Percentiles rank a stretch among this genome's conserved stretches.
phyloP scores from a whole-genome alignment of 2,113 vertebrate genomes.

The Gymnocephalus cernua region DNA sequence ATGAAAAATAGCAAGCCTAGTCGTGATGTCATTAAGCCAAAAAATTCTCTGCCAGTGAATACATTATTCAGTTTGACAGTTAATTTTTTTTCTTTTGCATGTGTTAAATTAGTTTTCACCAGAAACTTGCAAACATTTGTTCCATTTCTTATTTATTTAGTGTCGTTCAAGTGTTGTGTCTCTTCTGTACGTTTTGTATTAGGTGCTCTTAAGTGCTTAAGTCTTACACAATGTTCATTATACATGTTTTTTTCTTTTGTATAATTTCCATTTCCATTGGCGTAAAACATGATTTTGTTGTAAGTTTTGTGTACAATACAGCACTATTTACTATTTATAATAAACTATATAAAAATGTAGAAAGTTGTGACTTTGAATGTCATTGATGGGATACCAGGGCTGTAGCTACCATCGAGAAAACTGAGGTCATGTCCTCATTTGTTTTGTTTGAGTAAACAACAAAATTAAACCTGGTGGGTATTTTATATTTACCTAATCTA shows the following conservation, averaged over 20 bases:
- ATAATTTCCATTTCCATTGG: slow-evolving; percentile 71
- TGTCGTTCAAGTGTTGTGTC: slow-evolving; percentile 54
- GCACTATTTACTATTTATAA: slow-evolving; percentile 90
- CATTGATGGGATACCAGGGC: slow-evolving; percentile 8
- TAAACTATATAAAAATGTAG: slow-evolving; percentile 79
- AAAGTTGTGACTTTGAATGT: slow-evolving; percentile 36
- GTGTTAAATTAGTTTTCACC: slow-evolving; percentile 64
- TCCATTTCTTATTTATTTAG: slow-evolving; percentile 82
- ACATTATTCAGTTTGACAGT: slow-evolving; percentile 62
- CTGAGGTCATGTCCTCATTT: neutral
- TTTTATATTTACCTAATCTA: neutral
- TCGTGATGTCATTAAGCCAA: slow-evolving; percentile 67
- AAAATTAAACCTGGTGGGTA: neutral
- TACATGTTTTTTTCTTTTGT: slow-evolving; percentile 68
- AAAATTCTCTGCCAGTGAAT: slow-evolving; percentile 66
- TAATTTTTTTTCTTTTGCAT: slow-evolving; percentile 49
- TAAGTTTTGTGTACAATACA: slow-evolving; percentile 85
- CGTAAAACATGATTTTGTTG: slow-evolving; percentile 76
- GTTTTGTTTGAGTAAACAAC: neutral
- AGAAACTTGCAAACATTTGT: slow-evolving; percentile 57
- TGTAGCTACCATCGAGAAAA: neutral
- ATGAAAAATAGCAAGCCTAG: slow-evolving; percentile 49
- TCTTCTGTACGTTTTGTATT: slow-evolving; percentile 46
- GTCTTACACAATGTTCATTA: slow-evolving; percentile 76
- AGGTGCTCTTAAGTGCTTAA: slow-evolving; percentile 52